Conservation (phyloP, 2,888 invertebrate species). For the Meiosimyza decipiens region DNA sequence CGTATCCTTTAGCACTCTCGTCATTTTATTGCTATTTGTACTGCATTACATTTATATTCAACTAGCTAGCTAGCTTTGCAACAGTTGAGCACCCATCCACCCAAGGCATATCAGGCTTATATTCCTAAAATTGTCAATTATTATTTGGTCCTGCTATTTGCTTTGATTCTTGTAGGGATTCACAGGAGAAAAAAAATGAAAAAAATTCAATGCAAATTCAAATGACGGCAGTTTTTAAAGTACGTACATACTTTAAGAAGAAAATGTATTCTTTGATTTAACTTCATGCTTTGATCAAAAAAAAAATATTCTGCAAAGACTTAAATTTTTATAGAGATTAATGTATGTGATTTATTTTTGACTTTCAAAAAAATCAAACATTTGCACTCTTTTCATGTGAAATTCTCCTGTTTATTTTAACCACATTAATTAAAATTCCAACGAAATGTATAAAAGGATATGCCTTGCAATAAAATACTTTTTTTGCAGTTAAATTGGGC, state of each 20-base stretch:
- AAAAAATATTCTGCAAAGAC: no score
- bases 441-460: no score
- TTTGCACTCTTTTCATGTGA: no score
- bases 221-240: neutral
- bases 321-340: no score
- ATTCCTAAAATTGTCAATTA: constrained; percentile 18
- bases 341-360: no score
- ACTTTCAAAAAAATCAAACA: no score
- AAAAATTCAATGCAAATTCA: constrained; percentile 20
- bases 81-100: constrained; percentile 4
- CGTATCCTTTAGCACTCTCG: neutral
- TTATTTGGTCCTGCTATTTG: constrained; percentile 24
- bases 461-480: no score
- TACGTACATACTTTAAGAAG: neutral
- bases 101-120: neutral
- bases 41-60: constrained; percentile 7
- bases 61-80: neutral
- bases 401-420: no score
- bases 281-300: neutral
- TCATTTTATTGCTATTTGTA: constrained; percentile 26
- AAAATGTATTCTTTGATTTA: neutral
- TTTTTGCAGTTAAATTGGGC: no score
- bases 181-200: neutral
- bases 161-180: constrained; percentile 11
- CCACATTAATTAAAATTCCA: no score